Conservation (phyloP, 2,888 invertebrate species). For the Torymus aiolomorphi region DNA sequence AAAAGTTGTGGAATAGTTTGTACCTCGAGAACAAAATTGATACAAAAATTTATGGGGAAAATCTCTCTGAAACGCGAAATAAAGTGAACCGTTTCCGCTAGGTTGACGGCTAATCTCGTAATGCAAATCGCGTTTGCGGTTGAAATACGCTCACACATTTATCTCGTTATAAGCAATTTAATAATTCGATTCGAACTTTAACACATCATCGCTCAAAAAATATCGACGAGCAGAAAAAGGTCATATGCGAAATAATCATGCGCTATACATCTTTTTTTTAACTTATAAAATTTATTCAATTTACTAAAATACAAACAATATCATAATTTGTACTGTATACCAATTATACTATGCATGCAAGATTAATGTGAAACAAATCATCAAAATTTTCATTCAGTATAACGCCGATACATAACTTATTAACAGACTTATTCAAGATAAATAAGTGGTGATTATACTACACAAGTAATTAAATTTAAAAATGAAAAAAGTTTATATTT, state of each 20-base stretch:
- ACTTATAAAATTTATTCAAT: background rate
- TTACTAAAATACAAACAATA: no score
- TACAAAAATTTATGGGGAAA: conserved; percentile 23
- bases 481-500: no score
- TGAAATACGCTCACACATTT: conserved; percentile 39
- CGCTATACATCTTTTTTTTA: background rate
- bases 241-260: background rate
- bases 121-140: conserved; percentile 51
- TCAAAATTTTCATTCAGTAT: no score
- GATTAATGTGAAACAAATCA: no score
- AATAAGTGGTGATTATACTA: no score
- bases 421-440: no score
- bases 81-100: conserved; percentile 34
- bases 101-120: conserved; percentile 36
- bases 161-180: conserved; percentile 39
- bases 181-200: conserved; percentile 37
- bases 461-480: no score
- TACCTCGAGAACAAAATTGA: conserved; percentile 15
- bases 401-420: no score
- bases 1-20: background rate
- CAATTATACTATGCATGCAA: no score
- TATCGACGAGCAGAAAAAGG: background rate
- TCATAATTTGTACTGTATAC: no score
- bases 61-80: background rate
- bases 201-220: conserved; percentile 4